Evolutionary conservation across 2,113 vertebrate species (phyloP).

Genomic region (Cavia porcellus): DNA sequence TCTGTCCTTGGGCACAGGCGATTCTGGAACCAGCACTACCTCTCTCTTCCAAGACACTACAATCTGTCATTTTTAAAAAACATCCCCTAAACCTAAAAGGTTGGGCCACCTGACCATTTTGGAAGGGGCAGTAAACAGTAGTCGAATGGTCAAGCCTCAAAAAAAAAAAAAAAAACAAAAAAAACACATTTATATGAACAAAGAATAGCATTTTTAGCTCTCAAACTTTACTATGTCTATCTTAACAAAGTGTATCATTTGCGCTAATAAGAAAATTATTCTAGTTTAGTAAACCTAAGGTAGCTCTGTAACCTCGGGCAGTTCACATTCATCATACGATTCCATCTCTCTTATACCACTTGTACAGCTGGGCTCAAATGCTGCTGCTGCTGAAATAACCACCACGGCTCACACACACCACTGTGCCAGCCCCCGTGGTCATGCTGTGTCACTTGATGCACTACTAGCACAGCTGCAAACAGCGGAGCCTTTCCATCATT

Average conservation of each 20-base stretch:
- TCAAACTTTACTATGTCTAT: not conserved
- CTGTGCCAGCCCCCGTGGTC: rapidly evolving
- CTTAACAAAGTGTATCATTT: not conserved
- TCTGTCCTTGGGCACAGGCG: not conserved
- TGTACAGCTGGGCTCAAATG: not conserved
- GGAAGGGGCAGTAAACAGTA: not conserved
- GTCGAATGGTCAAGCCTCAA: not conserved
- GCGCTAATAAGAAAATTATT: not conserved
- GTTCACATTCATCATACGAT: not conserved
- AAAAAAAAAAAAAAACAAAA: not conserved
- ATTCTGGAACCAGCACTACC: not conserved
- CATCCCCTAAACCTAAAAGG: not conserved
- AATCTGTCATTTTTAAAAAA: not conserved
- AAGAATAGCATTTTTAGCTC: not conserved
- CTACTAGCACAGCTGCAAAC: not conserved
- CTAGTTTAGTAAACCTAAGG: not conserved
- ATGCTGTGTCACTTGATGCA: not conserved
- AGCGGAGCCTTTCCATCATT: not conserved
- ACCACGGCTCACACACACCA: too few species aligned
- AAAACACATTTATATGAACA: not conserved
- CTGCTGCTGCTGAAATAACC: not conserved
- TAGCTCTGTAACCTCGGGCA: not conserved
- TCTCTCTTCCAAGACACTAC: not conserved
- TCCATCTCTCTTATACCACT: not conserved
- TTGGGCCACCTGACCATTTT: not conserved